A percentile compares a stretch with the other conserved stretches of the same genome.
These are phyloP conservation scores for Pocillopora damicornis DNA, from an alignment of 64 coral and sea anemone species.

Conservation along the genomic window DNA sequence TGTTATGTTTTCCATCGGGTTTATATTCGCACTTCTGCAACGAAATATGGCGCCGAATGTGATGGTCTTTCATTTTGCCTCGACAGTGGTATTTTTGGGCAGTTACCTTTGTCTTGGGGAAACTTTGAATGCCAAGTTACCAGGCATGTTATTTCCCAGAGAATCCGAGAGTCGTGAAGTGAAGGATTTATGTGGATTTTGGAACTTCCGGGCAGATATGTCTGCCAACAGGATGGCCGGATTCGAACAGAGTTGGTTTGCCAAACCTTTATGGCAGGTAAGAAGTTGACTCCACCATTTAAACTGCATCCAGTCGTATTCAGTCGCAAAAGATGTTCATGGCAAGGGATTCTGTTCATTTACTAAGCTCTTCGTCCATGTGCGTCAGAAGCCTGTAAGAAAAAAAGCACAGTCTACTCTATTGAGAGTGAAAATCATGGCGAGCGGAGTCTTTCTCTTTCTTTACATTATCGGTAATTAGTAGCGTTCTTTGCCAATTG, in stretches of 20 bases:
- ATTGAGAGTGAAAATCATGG: not conserved
- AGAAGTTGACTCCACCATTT: not conserved
- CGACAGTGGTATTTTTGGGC: not conserved
- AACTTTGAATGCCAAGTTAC: not conserved
- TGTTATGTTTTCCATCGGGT: too few relatives aligned
- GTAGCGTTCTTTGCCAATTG: too few relatives aligned
- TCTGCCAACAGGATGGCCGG: slow-evolving; percentile 58
- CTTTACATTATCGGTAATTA: too few relatives aligned
- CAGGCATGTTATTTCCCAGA: slow-evolving; percentile 85
- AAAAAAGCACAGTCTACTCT: not conserved
- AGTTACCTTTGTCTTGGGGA: not conserved
- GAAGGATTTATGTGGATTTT: slow-evolving; percentile 85
- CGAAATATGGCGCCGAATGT: not conserved
- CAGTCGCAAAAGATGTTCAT: not conserved
- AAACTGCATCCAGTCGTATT: not conserved
- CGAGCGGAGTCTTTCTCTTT: not conserved
- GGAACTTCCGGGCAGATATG: slow-evolving; percentile 89
- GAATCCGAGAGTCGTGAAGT: slow-evolving; percentile 87
- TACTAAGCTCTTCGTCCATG: not conserved
- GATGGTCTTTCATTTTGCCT: not conserved
- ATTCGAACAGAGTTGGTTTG: slow-evolving; percentile 71
- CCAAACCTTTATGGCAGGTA: slow-evolving; percentile 66
- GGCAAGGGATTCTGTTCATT: not conserved
- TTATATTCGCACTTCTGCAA: not conserved
- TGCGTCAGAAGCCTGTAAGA: too few relatives aligned